phyloP scores from a whole-genome alignment of 2,113 vertebrate species.

The Eretmochelys imbricata region DNA sequence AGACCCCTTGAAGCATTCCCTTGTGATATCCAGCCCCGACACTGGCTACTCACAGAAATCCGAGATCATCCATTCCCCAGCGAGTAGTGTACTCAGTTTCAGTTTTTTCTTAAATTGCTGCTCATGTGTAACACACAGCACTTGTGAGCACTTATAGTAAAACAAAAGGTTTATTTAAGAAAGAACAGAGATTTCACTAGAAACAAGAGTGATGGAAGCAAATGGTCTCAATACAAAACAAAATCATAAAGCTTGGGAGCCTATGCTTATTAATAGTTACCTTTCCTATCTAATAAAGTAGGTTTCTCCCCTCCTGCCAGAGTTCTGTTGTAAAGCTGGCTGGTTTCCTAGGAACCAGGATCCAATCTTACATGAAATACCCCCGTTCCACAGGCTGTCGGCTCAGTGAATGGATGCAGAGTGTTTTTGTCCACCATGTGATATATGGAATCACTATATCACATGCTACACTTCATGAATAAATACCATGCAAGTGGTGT shows the following conservation, averaged over 20 bases:
- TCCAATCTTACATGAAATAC: not conserved
- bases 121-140: not conserved
- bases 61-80: not conserved
- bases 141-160: not conserved
- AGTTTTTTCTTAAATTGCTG: not conserved
- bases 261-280: not conserved
- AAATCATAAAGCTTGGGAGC: not conserved
- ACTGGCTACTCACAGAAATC: not conserved
- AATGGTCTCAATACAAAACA: not conserved
- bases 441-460: not conserved
- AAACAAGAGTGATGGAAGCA: not conserved
- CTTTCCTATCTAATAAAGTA: not conserved
- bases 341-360: not conserved
- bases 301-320: not conserved
- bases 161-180: not conserved
- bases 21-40: not conserved
- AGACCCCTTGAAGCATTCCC: not conserved
- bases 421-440: not conserved
- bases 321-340: not conserved
- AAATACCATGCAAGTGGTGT: not conserved
- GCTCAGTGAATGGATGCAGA: not conserved
- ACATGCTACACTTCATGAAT: not conserved
- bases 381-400: not conserved
- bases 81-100: not conserved
- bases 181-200: not conserved